phyloP scores from a whole-genome alignment of 2,797 vertebrate genomes.

The Aldrovandia affinis region DNA sequence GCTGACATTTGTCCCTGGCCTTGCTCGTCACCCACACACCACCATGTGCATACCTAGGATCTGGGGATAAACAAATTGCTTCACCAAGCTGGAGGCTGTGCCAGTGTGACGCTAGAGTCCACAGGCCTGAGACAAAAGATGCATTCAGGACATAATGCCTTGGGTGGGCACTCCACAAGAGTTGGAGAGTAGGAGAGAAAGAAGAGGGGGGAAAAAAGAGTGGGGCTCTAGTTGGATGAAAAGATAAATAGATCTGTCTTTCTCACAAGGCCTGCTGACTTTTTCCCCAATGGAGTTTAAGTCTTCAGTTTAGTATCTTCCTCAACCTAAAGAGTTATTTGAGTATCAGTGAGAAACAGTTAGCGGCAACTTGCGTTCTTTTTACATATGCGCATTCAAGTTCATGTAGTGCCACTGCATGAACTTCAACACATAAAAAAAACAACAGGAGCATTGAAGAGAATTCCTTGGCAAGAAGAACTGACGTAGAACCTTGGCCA shows the following conservation, averaged over 20 bases:
- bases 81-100: constrained; percentile 1
- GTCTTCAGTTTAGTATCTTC: not conserved
- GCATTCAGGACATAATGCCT: constrained; percentile 7
- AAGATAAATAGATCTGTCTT: constrained; percentile 11
- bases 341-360: not conserved
- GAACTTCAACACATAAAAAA: not conserved
- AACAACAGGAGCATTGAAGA: not conserved
- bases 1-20: constrained; percentile 28
- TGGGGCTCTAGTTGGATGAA: constrained; percentile 5
- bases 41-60: constrained; percentile 7
- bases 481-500: not conserved
- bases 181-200: not conserved
- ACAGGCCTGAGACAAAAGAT: constrained; percentile 12
- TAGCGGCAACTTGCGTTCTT: not conserved
- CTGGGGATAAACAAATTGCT: constrained; percentile 25
- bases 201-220: constrained; percentile 37
- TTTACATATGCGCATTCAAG: not conserved
- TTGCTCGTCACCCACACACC: constrained; percentile 12
- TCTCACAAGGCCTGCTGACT: not conserved
- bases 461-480: not conserved
- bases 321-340: not conserved
- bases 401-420: not conserved
- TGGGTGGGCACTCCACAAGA: constrained; percentile 13
- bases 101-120: constrained; percentile 25
- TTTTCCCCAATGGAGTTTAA: too few species aligned